Evolutionary conservation across 2,797 vertebrate genomes (phyloP).

Genomic region (Xiphorhynchus erythropygius): DNA sequence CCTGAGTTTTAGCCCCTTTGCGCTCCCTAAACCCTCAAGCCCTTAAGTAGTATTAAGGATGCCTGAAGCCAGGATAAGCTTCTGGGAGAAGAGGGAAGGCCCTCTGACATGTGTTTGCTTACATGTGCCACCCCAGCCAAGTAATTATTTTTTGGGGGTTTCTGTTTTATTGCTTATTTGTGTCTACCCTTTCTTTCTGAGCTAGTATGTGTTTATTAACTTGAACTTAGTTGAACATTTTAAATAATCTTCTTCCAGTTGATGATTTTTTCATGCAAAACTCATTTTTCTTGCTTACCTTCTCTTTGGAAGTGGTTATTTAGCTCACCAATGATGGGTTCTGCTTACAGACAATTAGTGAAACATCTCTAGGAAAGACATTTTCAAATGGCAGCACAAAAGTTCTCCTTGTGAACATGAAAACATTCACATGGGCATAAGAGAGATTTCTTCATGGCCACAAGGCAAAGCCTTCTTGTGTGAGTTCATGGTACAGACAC

Average conservation of each 20-base stretch:
- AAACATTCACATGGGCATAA: not conserved
- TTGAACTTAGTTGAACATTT: not conserved
- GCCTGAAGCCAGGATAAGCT: not conserved
- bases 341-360: not conserved
- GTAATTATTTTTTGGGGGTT: not conserved
- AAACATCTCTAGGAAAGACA: not conserved
- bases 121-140: rapidly evolving
- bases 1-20: not conserved
- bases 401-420: not conserved
- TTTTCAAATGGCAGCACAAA: not conserved
- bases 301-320: not conserved
- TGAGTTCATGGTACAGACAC: not conserved
- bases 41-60: not conserved
- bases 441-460: not conserved
- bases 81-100: not conserved
- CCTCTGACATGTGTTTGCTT: not conserved
- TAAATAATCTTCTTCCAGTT: not conserved
- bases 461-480: not conserved
- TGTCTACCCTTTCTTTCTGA: not conserved
- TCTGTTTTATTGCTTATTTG: not conserved
- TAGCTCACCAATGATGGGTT: not conserved
- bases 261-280: not conserved
- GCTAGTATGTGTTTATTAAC: not conserved
- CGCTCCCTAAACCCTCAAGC: not conserved
- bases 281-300: not conserved